phyloP scores from a whole-genome alignment of 2,888 invertebrate genomes.

The Rotaria sp. region DNA sequence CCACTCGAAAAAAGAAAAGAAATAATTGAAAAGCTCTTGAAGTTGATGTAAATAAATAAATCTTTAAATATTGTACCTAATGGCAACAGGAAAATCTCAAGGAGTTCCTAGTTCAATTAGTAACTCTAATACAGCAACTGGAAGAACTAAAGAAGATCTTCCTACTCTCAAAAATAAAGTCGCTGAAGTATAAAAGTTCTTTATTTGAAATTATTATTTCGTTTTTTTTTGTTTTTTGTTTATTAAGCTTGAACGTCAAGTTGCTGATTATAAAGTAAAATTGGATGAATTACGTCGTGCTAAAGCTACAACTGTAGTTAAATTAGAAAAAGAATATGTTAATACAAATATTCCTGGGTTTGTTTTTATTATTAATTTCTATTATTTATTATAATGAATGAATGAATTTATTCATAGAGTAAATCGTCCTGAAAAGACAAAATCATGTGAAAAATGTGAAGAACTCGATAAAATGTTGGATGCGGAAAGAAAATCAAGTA shows the following conservation, averaged over 20 bases:
- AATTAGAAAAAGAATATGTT: slow-evolving; percentile 41
- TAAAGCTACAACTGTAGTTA: slow-evolving; percentile 35
- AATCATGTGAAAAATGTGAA: slow-evolving; percentile 20
- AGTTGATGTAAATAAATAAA: background rate
- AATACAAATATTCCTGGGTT: slow-evolving; percentile 32
- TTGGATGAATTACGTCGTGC: slow-evolving; percentile 38
- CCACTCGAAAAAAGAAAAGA: background rate
- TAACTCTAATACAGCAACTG: background rate
- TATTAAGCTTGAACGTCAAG: slow-evolving; percentile 37
- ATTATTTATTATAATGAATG: background rate
- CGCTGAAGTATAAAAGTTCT: background rate
- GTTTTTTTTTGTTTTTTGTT: background rate
- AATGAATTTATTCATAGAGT: background rate
- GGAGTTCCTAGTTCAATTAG: background rate
- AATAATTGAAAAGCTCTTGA: background rate
- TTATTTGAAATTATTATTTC: background rate
- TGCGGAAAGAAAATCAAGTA: background rate
- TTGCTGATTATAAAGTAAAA: slow-evolving; percentile 33
- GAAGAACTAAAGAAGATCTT: background rate
- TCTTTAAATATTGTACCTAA: background rate
- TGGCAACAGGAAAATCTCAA: slow-evolving; percentile 15
- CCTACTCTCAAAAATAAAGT: background rate
- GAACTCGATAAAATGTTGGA: background rate
- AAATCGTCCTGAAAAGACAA: background rate
- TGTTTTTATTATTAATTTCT: background rate